Evolutionary conservation across 1,140 invertebrate species (phyloP).

Genomic region (Sipha flava): DNA sequence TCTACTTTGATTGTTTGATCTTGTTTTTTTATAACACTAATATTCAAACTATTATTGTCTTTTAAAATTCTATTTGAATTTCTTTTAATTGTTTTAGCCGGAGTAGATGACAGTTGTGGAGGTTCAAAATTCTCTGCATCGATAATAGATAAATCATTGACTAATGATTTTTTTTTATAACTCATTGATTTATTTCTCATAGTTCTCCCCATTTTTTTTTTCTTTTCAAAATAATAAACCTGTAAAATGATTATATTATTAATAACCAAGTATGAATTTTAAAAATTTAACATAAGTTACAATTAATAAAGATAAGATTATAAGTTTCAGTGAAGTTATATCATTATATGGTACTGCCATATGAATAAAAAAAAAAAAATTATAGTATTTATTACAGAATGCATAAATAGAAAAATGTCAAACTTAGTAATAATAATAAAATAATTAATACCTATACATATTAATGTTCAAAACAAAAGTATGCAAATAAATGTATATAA

Average conservation of each 20-base stretch:
- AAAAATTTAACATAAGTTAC: no score
- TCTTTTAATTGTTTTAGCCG: not conserved
- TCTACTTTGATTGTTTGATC: not conserved
- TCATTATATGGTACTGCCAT: no score
- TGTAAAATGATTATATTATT: not conserved
- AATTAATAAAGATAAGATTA: no score
- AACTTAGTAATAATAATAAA: no score
- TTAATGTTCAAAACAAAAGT: no score
- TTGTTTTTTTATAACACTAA: not conserved
- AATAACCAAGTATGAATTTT: no score
- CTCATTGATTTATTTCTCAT: not conserved
- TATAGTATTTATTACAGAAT: no score
- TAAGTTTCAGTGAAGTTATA: no score
- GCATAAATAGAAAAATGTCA: no score
- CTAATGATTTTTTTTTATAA: not conserved
- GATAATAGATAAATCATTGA: not conserved
- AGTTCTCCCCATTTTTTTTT: not conserved
- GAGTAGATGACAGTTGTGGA: not conserved
- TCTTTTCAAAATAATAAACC: not conserved
- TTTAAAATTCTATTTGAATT: not conserved
- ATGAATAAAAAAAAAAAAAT: no score
- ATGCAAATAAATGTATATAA: no score
- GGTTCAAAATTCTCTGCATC: conserved; percentile 18
- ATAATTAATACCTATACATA: no score
- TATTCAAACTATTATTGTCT: not conserved